Evolutionary conservation across 2,797 vertebrate species (phyloP), one percentile per base, ranked within the genome.

Genomic region (Mus spretus): DNA sequence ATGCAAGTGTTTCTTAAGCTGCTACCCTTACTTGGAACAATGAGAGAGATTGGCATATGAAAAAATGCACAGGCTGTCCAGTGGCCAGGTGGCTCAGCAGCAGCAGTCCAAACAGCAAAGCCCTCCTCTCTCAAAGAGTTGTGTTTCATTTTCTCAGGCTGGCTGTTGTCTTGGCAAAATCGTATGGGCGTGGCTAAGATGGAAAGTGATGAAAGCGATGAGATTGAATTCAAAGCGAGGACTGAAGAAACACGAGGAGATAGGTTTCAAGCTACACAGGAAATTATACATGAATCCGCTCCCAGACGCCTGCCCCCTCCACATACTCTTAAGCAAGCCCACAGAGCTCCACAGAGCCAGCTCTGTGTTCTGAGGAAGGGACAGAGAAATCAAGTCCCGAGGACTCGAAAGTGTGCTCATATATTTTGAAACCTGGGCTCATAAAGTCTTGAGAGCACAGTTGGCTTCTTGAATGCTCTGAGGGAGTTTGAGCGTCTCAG

Each of bases 131-230:
- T 34, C 26, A 1, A 7, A 34, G 50, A 61, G 34, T 63, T 80
- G 22, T 37, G 13, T 72, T 91, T 50, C 74, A 34, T 74, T 93
- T 89, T 93, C 89, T 44, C 57, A 37, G 57, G 81, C 59, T 72
- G 57, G 47, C 74, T 57, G 0, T 78, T 89, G 82, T 84, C 80
- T 91, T 96, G 83, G 88, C 65, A 93, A 87, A 79, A 55, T 47
- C 37, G 20, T 55, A 31, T 77, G 72, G 44, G 50, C 19, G n/a
- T 40, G 1, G 79, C 44, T n/a, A 82, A 47, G n/a, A 53, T 20
- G 40, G 34, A 65, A 82, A 53, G 14, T 65, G n/a, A 8, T 20
- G 24, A n/a, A 57, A 37, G 44, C 34, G 19, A 13, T 28, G 82
- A 92, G 67, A 65, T 10, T 86, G 40, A 63, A 47, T 81, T 93